A percentile compares a stretch with the other conserved stretches of the same genome.
Conservation (phyloP, 2,888 invertebrate species). For the Glaucopsyche alexis region DNA sequence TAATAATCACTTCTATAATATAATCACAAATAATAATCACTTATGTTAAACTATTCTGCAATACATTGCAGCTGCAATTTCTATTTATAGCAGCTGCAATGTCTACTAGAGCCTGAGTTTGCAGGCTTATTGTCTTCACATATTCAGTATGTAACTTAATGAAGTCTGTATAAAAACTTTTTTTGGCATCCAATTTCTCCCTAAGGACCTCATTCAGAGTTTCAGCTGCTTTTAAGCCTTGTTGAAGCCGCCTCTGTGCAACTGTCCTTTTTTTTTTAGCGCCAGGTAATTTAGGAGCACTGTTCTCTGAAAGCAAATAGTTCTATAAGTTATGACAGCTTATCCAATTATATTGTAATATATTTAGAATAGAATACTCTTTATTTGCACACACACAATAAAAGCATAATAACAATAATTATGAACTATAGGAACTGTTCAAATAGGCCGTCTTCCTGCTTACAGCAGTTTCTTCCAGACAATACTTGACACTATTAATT, state of each 20-base stretch:
- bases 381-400: not conserved
- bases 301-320: not conserved
- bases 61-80: not conserved
- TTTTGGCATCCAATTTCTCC: not conserved
- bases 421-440: too few species aligned
- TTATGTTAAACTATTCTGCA: not conserved
- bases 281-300: not conserved
- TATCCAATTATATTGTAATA: not conserved
- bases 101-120: slow-evolving; percentile 8
- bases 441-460: too few species aligned
- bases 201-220: not conserved
- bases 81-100: not conserved
- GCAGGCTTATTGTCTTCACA: not conserved
- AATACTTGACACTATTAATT: too few species aligned
- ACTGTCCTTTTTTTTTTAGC: not conserved
- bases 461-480: too few species aligned
- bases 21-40: too few species aligned
- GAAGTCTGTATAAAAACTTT: not conserved
- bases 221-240: not conserved
- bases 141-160: not conserved
- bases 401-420: too few species aligned
- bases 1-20: too few species aligned
- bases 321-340: not conserved
- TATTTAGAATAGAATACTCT: not conserved
- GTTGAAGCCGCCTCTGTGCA: not conserved